phyloP scores from a whole-genome alignment of 2,113 vertebrate genomes.

The Pseudorectes ferrugineus region DNA sequence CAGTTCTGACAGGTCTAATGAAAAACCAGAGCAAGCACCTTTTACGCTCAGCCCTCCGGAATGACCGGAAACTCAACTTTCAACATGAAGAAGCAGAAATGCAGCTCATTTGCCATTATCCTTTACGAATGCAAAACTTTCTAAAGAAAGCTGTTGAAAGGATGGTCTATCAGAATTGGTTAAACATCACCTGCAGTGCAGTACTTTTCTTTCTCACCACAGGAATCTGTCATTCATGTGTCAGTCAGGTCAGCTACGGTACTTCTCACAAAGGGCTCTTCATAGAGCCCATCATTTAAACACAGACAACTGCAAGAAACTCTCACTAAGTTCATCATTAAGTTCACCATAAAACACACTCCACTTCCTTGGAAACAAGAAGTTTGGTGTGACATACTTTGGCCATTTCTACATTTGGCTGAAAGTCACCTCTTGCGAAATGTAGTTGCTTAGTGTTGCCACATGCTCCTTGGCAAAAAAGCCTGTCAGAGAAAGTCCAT shows the following conservation, averaged over 20 bases:
- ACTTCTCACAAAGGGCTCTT: not conserved
- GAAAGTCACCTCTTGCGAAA: not conserved
- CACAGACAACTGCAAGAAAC: not conserved
- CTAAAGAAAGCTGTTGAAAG: not conserved
- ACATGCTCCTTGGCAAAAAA: not conserved
- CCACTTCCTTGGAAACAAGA: not conserved
- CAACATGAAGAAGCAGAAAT: slow-evolving; percentile 5
- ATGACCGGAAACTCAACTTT: slow-evolving; percentile 21
- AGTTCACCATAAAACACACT: not conserved
- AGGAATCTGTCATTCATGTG: not conserved
- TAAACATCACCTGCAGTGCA: not conserved
- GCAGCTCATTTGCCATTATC: not conserved
- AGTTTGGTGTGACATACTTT: not conserved
- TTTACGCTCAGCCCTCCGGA: not conserved
- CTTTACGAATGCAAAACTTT: not conserved
- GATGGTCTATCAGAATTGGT: not conserved
- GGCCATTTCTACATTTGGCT: not conserved
- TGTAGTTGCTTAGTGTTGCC: not conserved
- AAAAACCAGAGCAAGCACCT: not conserved
- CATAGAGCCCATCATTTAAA: not conserved
- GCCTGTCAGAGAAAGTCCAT: not conserved
- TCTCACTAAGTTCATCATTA: not conserved
- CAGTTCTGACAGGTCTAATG: not conserved
- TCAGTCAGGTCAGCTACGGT: not conserved
- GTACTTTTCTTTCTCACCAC: not conserved